Conservation (phyloP, 2,797 vertebrate genomes). For the Chloroceryle amazona region DNA sequence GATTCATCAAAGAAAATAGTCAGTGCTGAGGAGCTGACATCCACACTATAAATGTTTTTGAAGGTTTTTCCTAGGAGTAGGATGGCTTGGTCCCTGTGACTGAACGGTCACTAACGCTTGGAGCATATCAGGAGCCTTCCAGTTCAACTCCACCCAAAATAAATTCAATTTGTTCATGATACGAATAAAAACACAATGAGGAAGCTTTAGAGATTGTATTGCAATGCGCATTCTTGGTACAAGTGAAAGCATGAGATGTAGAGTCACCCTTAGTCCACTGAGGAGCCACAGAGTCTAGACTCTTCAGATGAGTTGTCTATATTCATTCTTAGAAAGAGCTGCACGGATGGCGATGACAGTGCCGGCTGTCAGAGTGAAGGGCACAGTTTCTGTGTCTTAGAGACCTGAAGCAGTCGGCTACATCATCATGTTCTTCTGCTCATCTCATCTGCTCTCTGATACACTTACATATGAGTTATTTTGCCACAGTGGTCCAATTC, state of each 20-base stretch:
- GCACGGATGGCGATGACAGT: background rate
- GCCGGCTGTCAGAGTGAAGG: background rate
- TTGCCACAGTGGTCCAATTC: background rate
- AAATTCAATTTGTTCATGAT: background rate
- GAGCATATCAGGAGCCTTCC: background rate
- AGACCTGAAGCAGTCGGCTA: background rate
- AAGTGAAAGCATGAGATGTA: background rate
- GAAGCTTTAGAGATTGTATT: background rate
- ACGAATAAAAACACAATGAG: background rate
- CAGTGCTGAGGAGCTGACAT: background rate
- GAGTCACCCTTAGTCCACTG: background rate
- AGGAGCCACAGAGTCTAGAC: background rate
- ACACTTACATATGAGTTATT: background rate
- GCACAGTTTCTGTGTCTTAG: background rate
- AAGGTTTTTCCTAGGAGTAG: background rate
- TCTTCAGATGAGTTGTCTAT: background rate
- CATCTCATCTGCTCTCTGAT: background rate
- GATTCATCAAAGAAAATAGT: background rate
- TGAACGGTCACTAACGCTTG: background rate
- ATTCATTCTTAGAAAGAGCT: background rate
- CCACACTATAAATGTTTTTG: background rate
- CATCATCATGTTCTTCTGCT: background rate
- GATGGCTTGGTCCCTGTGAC: background rate
- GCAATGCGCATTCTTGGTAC: background rate
- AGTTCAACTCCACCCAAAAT: background rate